These are phyloP conservation scores for Hemiscyllium ocellatum DNA, from an alignment of 2,113 vertebrate genomes.

Conservation along the genomic window DNA sequence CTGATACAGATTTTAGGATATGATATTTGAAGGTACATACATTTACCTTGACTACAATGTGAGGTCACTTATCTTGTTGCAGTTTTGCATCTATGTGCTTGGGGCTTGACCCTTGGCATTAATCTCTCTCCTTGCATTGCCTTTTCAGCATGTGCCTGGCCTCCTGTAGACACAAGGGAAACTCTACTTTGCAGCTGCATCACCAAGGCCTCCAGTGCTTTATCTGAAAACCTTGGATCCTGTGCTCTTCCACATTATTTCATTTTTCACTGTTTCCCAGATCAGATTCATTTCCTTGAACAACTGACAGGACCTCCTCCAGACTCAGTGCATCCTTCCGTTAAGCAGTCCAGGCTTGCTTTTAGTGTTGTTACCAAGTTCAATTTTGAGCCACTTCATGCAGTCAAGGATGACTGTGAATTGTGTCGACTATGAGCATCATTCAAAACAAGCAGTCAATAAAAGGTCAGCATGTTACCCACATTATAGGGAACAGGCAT, in stretches of 20 bases:
- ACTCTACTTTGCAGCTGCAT: not conserved
- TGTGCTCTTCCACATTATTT: not conserved
- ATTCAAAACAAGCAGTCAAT: not conserved
- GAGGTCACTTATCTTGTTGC: not conserved
- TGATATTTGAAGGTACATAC: not conserved
- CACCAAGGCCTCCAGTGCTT: not conserved
- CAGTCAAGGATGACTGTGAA: not conserved
- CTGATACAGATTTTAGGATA: too few species aligned
- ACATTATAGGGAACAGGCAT: not conserved
- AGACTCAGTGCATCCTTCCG: not conserved
- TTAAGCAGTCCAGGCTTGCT: not conserved
- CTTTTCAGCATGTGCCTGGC: not conserved
- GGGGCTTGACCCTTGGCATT: not conserved
- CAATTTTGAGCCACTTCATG: not conserved
- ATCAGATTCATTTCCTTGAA: not conserved
- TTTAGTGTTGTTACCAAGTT: not conserved
- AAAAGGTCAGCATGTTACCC: not conserved
- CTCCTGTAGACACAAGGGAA: not conserved
- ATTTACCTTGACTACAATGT: not conserved
- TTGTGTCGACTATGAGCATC: not conserved
- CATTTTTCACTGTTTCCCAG: not conserved
- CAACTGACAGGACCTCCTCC: not conserved
- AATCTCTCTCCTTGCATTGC: not conserved
- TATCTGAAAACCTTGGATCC: too few species aligned
- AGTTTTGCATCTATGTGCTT: not conserved